phyloP scores from a whole-genome alignment of 1,140 invertebrate species.

The Temnothorax nylanderi region DNA sequence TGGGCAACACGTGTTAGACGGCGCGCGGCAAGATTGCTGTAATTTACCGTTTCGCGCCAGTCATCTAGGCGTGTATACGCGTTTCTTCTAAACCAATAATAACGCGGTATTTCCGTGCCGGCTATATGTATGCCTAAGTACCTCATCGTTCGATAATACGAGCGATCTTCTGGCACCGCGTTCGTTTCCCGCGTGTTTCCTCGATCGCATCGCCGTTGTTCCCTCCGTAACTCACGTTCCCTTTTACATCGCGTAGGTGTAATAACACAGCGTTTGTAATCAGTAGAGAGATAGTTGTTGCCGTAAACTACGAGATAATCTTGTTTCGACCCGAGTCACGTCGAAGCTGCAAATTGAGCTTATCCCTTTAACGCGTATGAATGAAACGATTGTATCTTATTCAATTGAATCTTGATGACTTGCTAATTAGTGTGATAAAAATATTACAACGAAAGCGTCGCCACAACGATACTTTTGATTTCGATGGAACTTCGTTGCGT shows the following conservation, averaged over 20 bases:
- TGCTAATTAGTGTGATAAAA: neutral
- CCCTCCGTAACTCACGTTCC: neutral
- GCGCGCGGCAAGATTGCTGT: slow-evolving; percentile 70
- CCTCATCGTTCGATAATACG: slow-evolving; percentile 61
- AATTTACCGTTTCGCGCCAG: slow-evolving; percentile 72
- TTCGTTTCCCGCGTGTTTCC: slow-evolving; percentile 28
- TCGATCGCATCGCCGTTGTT: slow-evolving; percentile 8
- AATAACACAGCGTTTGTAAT: slow-evolving; percentile 21
- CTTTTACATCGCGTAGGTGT: slow-evolving; percentile 15
- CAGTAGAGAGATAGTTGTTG: slow-evolving; percentile 1
- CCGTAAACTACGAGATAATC: slow-evolving; percentile 29
- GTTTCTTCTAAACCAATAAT: slow-evolving; percentile 66
- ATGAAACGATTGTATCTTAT: neutral
- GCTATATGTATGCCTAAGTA: slow-evolving; percentile 42
- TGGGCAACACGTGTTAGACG: slow-evolving; percentile 72
- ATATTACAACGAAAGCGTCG: neutral
- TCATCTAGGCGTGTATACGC: slow-evolving; percentile 65
- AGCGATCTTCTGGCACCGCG: slow-evolving; percentile 40
- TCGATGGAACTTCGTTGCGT: neutral
- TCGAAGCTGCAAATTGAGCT: neutral
- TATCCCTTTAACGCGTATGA: neutral
- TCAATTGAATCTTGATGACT: neutral
- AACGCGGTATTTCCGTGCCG: slow-evolving; percentile 53
- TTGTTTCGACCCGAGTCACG: neutral
- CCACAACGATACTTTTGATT: neutral